Percentiles rank a stretch among this genome's conserved stretches.
phyloP scores from a whole-genome alignment of 2,113 vertebrate species.

The Xerus inauris region DNA sequence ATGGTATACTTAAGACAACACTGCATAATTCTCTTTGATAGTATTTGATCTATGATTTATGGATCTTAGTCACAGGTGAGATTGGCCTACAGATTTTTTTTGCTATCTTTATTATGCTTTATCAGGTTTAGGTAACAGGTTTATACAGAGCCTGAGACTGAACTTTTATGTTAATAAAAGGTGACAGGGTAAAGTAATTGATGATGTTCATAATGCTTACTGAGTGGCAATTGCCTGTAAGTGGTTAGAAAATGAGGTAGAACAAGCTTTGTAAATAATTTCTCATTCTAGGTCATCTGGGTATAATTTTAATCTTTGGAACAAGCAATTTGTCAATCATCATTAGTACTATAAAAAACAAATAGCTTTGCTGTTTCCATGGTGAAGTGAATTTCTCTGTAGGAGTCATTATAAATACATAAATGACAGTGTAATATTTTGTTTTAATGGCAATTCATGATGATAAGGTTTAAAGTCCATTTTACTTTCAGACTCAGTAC shows the following conservation, averaged over 20 bases:
- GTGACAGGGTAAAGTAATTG: neutral
- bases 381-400: neutral
- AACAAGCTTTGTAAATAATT: neutral
- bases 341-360: conserved; percentile 22
- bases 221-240: neutral
- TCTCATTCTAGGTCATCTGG: conserved; percentile 25
- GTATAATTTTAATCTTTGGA: conserved; percentile 35
- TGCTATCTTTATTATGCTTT: conserved; percentile 36
- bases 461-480: neutral
- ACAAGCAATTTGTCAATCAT: conserved; percentile 10
- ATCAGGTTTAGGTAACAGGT: neutral
- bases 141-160: neutral
- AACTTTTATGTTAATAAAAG: conserved; percentile 30
- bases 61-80: neutral
- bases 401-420: neutral
- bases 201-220: neutral
- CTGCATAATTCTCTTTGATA: neutral
- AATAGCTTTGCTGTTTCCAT: neutral
- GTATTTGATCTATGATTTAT: neutral
- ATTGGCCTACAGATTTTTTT: neutral
- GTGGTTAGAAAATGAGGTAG: conserved; percentile 13
- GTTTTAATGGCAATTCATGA: neutral
- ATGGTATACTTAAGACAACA: neutral
- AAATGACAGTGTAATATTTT: neutral
- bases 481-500: neutral